A percentile compares a stretch with the other conserved stretches of the same genome.
phyloP scores from a whole-genome alignment of 1,140 invertebrate species.

The Zaprionus vittiger region DNA sequence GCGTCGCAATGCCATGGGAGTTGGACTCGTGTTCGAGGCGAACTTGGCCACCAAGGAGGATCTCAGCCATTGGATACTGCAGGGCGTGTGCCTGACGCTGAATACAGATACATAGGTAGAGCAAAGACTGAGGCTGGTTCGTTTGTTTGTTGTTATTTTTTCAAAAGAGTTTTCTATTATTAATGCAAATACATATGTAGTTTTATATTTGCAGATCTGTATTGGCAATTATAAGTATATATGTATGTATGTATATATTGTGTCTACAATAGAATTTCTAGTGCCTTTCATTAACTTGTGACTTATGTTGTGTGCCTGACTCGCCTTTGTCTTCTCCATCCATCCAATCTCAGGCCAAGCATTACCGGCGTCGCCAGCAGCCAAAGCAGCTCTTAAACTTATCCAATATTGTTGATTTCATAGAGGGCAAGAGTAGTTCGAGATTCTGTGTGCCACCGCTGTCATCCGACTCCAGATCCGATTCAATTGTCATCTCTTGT shows the following conservation, averaged over 20 bases:
- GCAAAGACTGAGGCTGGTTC: slow-evolving; percentile 87
- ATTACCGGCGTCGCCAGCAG: slow-evolving; percentile 73
- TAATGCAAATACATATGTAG: slow-evolving; percentile 55
- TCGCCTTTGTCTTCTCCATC: slow-evolving; percentile 8
- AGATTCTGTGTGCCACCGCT: slow-evolving; percentile 80
- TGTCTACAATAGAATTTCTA: slow-evolving; percentile 49
- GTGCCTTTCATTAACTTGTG: slow-evolving; percentile 74
- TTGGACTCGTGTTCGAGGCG: slow-evolving; percentile 95
- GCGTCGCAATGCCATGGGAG: slow-evolving; percentile 93
- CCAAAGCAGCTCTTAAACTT: slow-evolving; percentile 76
- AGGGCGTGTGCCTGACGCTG: slow-evolving; percentile 93
- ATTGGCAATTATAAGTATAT: slow-evolving; percentile 61
- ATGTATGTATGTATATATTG: slow-evolving; percentile 31
- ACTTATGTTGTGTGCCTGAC: slow-evolving; percentile 55
- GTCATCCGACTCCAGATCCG: slow-evolving; percentile 80
- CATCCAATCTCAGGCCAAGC: slow-evolving; percentile 7
- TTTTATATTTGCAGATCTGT: slow-evolving; percentile 50
- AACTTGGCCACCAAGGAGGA: slow-evolving; percentile 92
- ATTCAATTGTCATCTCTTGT: slow-evolving; percentile 84
- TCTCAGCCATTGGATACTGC: slow-evolving; percentile 93
- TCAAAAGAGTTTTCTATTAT: slow-evolving; percentile 29
- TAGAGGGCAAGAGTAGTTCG: slow-evolving; percentile 75
- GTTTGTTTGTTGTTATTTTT: slow-evolving; percentile 22
- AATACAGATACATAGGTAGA: slow-evolving; percentile 86
- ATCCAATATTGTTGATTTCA: slow-evolving; percentile 74